Evolutionary conservation across 2,888 invertebrate species (phyloP).

Genomic region (Pelosia muscerda): DNA sequence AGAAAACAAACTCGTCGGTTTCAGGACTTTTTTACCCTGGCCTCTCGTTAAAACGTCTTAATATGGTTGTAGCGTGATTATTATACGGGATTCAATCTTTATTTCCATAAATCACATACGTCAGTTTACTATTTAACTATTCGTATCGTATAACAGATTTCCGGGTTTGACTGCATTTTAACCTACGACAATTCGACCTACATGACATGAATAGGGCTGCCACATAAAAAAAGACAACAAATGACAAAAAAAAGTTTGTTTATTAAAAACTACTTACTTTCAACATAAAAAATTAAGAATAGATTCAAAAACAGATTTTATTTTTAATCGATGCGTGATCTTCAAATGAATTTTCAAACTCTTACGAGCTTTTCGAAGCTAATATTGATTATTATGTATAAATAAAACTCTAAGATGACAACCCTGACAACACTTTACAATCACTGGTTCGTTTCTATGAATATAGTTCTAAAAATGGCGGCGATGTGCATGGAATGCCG

Average conservation of each 20-base stretch:
- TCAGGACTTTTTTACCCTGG: too few species aligned
- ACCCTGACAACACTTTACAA: slow-evolving; percentile 41
- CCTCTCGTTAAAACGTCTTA: too few species aligned
- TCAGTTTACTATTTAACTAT: slow-evolving; percentile 34
- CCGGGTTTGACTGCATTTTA: slow-evolving; percentile 39
- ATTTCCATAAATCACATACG: slow-evolving; percentile 8
- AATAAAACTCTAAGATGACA: not conserved
- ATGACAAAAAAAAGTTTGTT: too few species aligned
- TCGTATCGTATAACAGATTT: slow-evolving; percentile 35
- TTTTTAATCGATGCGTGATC: too few species aligned
- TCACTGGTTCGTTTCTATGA: slow-evolving; percentile 53
- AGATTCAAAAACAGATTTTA: too few species aligned
- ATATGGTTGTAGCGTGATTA: too few species aligned
- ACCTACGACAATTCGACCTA: slow-evolving; percentile 37
- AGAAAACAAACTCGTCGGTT: too few species aligned
- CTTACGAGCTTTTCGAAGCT: too few species aligned
- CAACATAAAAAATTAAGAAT: too few species aligned
- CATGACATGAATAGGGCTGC: slow-evolving; percentile 31
- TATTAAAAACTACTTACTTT: too few species aligned
- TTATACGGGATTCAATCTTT: too few species aligned
- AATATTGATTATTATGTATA: not conserved
- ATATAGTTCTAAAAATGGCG: slow-evolving; percentile 69
- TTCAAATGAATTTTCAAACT: too few species aligned
- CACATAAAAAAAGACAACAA: not conserved
- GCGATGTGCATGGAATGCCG: slow-evolving; percentile 62